Evolutionary conservation across 2,113 vertebrate genomes (phyloP).

Genomic region (Clarias batrachus): DNA sequence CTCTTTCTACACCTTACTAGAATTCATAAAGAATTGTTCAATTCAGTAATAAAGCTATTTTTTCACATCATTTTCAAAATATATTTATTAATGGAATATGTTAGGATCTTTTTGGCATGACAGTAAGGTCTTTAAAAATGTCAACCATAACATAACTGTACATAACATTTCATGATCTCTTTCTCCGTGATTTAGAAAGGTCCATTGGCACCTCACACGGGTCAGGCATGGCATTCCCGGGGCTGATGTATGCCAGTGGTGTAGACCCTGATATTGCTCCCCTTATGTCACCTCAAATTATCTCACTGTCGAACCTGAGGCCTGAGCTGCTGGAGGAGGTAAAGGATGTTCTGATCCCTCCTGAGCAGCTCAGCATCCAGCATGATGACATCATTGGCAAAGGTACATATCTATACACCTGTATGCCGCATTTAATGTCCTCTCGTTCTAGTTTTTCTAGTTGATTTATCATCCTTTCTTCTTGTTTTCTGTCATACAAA

Average conservation of each 20-base stretch:
- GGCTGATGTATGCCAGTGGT: constrained; percentile 62
- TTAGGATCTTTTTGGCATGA: background rate
- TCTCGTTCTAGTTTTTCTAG: background rate
- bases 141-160: background rate
- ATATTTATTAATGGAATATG: background rate
- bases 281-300: constrained; percentile 71
- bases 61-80: background rate
- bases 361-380: constrained; percentile 77
- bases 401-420: constrained; percentile 68
- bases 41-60: background rate
- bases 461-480: background rate
- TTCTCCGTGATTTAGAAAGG: constrained; percentile 37
- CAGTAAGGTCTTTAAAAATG: background rate
- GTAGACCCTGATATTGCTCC: constrained; percentile 69
- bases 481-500: background rate
- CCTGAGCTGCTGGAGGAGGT: constrained; percentile 84
- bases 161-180: background rate
- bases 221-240: constrained; percentile 57
- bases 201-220: constrained; percentile 47
- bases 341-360: constrained; percentile 89
- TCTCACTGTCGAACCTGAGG: constrained; percentile 74
- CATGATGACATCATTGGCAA: constrained; percentile 85
- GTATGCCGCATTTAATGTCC: background rate
- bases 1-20: background rate
- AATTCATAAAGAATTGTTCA: background rate